Evolutionary conservation across 2,888 invertebrate genomes (phyloP), one percentile per base, ranked within the genome.

Genomic region (Tetropium fuscum): DNA sequence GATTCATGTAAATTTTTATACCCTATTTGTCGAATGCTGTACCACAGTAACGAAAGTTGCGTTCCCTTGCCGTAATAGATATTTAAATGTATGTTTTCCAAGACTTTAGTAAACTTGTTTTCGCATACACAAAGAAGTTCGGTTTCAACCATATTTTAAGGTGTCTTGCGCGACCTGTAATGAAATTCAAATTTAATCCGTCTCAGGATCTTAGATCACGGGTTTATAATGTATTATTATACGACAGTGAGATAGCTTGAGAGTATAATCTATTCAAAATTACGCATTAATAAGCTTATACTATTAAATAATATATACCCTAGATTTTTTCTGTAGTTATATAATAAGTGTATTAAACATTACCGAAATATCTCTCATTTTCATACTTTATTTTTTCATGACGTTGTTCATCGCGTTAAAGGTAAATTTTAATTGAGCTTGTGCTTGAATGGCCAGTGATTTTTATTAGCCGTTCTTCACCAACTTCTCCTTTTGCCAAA

Each of bases 181-280:
- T 64, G 64, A 58, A 61, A 64, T 64, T 64, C 58, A 61, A 64
- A 64, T 64, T 55, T 56, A 56, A 64, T 53, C 44, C 57, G 27
- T 6, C 45, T 44, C 48, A 20, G 53, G 55, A 58, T 55, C 56
- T 61, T 11, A 16, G 38, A 36, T 36, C 19, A 13, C 11, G 6
- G 36, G 13, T 4, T 5, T n/a, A 22, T 25, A 49, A 49, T 49
- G 36, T 49, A 34, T 49, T 36, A 36, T 49, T 8, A 22, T 22
- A 19, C 16, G 44, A 11, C 22, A 10, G 18, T 7, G n/a, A n/a
- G n/a, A 34, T 20, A 18, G 47, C 34, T 47, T 47, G 13, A 32
- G 15, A 32, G 30, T 15, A 20, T 2, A 47, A 44, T 15, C 41
- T 43, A 22, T 43, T 25, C 11, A 13, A 34, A 20, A 22, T 44